These are phyloP conservation scores for Acromyrmex charruanus DNA, from an alignment of 1,140 invertebrate species.

Conservation along the genomic window DNA sequence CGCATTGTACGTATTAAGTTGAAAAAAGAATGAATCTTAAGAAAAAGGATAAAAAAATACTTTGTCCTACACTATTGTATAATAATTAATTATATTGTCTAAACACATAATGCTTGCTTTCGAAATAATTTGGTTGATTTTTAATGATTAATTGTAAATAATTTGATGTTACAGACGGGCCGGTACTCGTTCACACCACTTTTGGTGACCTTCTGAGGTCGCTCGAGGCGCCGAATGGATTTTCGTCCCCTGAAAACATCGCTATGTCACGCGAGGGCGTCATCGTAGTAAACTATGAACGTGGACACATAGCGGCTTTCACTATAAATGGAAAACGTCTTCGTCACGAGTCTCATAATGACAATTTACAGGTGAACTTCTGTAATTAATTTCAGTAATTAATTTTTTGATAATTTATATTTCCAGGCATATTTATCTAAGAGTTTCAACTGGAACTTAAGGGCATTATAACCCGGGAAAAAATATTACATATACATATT, in stretches of 20 bases:
- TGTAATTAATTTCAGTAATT: background rate
- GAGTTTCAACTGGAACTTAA: too few relatives aligned
- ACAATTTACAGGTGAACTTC: constrained; percentile 95
- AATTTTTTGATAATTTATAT: constrained; percentile 27
- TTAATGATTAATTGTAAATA: background rate
- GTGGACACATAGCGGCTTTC: constrained; percentile 96
- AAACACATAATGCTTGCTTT: background rate
- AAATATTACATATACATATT: too few relatives aligned
- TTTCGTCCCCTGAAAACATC: constrained; percentile 95
- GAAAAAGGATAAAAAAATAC: background rate
- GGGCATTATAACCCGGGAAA: too few relatives aligned
- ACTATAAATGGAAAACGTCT: constrained; percentile 96
- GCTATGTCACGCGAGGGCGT: constrained; percentile 98
- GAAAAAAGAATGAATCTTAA: background rate
- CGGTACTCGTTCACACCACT: constrained; percentile 98
- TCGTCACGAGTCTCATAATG: constrained; percentile 96
- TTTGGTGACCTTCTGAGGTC: constrained; percentile 98
- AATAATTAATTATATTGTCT: background rate
- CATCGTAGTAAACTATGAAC: constrained; percentile 97
- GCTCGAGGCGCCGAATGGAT: constrained; percentile 92
- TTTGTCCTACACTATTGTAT: background rate
- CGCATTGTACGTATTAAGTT: constrained; percentile 90
- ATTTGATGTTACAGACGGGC: constrained; percentile 91
- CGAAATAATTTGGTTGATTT: constrained; percentile 6
- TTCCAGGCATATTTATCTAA: too few relatives aligned